Base-by-base conservation (phyloP, 2,888 invertebrate genomes). In the Tetramorium bicarinatum region DNA sequence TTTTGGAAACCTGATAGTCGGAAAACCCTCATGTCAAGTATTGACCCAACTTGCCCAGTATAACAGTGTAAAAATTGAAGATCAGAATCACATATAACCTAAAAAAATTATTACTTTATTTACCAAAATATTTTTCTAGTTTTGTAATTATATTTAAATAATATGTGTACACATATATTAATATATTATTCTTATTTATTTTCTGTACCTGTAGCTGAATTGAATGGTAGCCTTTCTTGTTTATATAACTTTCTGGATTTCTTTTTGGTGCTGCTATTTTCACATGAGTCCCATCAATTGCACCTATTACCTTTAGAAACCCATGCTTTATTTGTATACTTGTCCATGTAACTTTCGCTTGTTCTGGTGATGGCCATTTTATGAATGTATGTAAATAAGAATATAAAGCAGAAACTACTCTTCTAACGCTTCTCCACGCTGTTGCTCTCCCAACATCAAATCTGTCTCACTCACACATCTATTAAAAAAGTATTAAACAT, bases 221-320 rank as follows among this genome's bases (percentile, higher is more conserved):
- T 0, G 86, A 84, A 64, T 86, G 74, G 67, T 77, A 82, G 18
- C 72, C 72, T 41, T 87, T 87, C 15, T 86, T 76, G 44, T 87
- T 87, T 18, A 79, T n/a, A 18, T 79, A 79, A n/a, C 41, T 11
- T 8, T 79, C 56, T 6, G 67, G 11, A 69, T 79, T 11, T 4
- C 21, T 38, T 54, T 67, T 79, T 38, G 66, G 77, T 38, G 34
- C 66, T 52, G 77, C 66, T 34, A 77, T 72, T n/a, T 9, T 2
- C 2, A 38, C 38, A 15, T 72, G 72, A 6, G 72, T 72, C 1
- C n/a, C 52, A 9, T 52, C 29, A 34, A 34, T 34, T 34, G 29
- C 29, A 34, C 29, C 29, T 34, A 34, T 34, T 34, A 34, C 29
- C 8, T 9, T n/a, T 77, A 54, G 77, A 38, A 77, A 79, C 2